phyloP scores from a whole-genome alignment of 2,113 vertebrate genomes.

The Telmatochromis brichardi region DNA sequence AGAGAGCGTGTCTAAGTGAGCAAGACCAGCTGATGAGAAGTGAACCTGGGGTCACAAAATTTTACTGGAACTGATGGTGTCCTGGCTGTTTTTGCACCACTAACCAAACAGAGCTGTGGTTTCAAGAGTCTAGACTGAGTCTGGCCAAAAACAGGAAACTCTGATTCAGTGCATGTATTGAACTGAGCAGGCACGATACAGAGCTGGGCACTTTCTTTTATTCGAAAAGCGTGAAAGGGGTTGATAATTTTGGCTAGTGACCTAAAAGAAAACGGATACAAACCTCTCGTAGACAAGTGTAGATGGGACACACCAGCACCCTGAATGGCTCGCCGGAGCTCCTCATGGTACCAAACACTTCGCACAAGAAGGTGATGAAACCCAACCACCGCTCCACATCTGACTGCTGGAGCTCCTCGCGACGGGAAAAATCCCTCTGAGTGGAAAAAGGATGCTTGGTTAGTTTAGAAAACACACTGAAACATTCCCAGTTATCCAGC shows the following conservation, averaged over 20 bases:
- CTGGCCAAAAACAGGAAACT: conserved; percentile 43
- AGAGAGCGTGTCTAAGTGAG: background rate
- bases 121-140: conserved; percentile 51
- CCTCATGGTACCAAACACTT: conserved; percentile 94
- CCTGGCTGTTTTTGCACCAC: background rate
- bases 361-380: conserved; percentile 97
- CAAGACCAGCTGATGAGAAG: conserved; percentile 25
- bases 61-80: conserved; percentile 43
- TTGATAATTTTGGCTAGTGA: background rate
- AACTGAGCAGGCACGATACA: background rate
- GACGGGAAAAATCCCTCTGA: conserved; percentile 89
- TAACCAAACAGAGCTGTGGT: conserved; percentile 30
- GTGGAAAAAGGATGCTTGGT: background rate
- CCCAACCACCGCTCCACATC: conserved; percentile 96
- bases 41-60: conserved; percentile 13
- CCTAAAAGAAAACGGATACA: conserved; percentile 3
- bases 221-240: background rate
- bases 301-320: conserved; percentile 95
- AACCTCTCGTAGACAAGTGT: conserved; percentile 98
- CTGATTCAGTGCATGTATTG: background rate
- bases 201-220: background rate
- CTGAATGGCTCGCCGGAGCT: conserved; percentile 89
- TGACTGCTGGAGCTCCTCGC: conserved; percentile 84
- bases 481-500: background rate
- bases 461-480: background rate